Evolutionary conservation across 2,888 invertebrate species (phyloP), one percentile per base, ranked within the genome.

Genomic region (Acronicta alni): DNA sequence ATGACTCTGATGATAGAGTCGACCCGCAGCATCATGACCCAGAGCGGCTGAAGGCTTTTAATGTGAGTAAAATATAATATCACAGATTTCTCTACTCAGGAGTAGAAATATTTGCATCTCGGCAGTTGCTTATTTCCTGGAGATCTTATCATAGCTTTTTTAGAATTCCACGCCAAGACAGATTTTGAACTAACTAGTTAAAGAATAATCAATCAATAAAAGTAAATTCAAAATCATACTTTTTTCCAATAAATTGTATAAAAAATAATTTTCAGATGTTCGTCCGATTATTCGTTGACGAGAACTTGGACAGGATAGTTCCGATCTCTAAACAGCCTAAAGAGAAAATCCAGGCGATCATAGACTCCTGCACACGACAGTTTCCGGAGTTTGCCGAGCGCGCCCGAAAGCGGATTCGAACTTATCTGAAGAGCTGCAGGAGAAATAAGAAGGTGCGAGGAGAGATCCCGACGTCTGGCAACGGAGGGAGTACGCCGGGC

Each of bases 241-340:
- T n/a, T n/a, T n/a, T n/a, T n/a, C n/a, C n/a, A n/a, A n/a, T n/a
- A n/a, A n/a, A n/a, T n/a, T n/a, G n/a, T n/a, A n/a, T n/a, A n/a
- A n/a, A n/a, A n/a, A n/a, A n/a, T n/a, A n/a, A n/a, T 53, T 91
- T 95, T 48, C 95, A 99, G 99, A 99, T 99, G 99, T 99, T 99
- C 91, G 99, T 99, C 66, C 96, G 99, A 41, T 95, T 99, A 63
- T 99, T 99, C 92, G 99, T 99, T 65, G 99, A 99, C 88, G 99
- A 99, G 93, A 99, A 99, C 88, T 95, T 99, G 79, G 99, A 99
- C 89, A 96, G 99, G 85, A 98, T 98, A 95, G 98, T 99, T 58
- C 99, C 99, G 58, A 99, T 99, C 84, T 99, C 99, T 52, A 98
- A 99, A 87, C 99, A 99, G 92, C 99, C 99, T 9, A 99, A 99